These are phyloP conservation scores for Mesocentrotus franciscanus DNA, from an alignment of 53 echinoderm and acorn worm genomes.

Conservation along the genomic window DNA sequence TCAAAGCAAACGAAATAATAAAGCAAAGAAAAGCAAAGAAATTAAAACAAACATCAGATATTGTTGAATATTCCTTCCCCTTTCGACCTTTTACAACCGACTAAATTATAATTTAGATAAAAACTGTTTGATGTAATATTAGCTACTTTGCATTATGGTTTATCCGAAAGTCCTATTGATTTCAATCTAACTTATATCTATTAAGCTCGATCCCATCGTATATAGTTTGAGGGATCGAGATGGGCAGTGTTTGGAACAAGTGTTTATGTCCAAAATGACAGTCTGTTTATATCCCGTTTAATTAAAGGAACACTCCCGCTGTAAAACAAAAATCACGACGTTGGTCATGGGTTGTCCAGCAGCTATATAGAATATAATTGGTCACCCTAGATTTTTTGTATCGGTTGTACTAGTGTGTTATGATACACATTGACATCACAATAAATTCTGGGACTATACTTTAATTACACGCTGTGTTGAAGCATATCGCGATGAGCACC, in stretches of 20 bases:
- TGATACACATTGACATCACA: not conserved
- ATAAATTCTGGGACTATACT: not conserved
- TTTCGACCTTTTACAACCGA: not conserved
- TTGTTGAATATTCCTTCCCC: not conserved
- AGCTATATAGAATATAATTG: not conserved
- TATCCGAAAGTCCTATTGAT: not conserved
- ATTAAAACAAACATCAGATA: no score
- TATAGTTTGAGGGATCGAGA: not conserved
- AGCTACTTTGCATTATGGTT: not conserved
- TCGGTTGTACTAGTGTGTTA: not conserved
- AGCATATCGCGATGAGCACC: not conserved
- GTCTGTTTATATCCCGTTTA: not conserved
- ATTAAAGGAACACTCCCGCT: not conserved
- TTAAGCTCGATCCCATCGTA: not conserved
- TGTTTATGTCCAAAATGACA: conserved; percentile 38
- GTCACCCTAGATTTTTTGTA: not conserved
- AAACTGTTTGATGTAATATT: not conserved
- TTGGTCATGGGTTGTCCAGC: conserved; percentile 3
- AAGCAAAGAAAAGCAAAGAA: no score
- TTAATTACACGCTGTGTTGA: not conserved
- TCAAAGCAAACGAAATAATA: not conserved
- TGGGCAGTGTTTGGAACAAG: not conserved
- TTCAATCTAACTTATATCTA: not conserved
- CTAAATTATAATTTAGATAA: no score
- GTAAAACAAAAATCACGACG: not conserved